phyloP scores from a whole-genome alignment of 1,140 invertebrate species.

The Drosophila setifemur region DNA sequence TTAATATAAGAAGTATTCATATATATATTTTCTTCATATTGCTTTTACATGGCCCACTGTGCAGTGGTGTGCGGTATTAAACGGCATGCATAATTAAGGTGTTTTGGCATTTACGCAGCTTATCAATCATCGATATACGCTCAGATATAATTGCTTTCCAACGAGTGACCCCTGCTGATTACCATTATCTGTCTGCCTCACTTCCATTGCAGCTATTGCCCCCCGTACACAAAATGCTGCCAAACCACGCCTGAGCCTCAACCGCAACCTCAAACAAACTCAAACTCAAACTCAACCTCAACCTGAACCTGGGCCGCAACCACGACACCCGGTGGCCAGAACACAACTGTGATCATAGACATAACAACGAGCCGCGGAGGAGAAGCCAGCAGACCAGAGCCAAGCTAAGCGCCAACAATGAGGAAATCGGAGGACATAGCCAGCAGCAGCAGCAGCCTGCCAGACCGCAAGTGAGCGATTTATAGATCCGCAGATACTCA shows the following conservation, averaged over 20 bases:
- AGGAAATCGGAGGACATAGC: slow-evolving; percentile 17
- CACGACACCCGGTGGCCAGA: slow-evolving; percentile 36
- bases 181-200: not conserved
- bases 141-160: slow-evolving; percentile 27
- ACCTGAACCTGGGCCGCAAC: slow-evolving; percentile 28
- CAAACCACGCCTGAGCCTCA: slow-evolving; percentile 67
- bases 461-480: slow-evolving; percentile 56
- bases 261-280: no score
- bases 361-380: slow-evolving; percentile 36
- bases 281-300: slow-evolving; percentile 26
- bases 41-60: slow-evolving; percentile 2
- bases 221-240: slow-evolving; percentile 65
- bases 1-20: no score
- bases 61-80: not conserved
- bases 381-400: slow-evolving; percentile 17
- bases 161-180: slow-evolving; percentile 12
- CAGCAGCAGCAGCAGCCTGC: slow-evolving; percentile 36
- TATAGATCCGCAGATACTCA: slow-evolving; percentile 50
- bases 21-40: not conserved
- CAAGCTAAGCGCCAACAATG: slow-evolving; percentile 32
- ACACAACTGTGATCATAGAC: slow-evolving; percentile 77
- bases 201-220: slow-evolving; percentile 49
- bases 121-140: slow-evolving; percentile 30
- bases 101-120: slow-evolving; percentile 38
- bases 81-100: slow-evolving; percentile 30